These are phyloP conservation scores for Aegypius monachus DNA, from an alignment of 2,113 vertebrate genomes.

Conservation along the genomic window DNA sequence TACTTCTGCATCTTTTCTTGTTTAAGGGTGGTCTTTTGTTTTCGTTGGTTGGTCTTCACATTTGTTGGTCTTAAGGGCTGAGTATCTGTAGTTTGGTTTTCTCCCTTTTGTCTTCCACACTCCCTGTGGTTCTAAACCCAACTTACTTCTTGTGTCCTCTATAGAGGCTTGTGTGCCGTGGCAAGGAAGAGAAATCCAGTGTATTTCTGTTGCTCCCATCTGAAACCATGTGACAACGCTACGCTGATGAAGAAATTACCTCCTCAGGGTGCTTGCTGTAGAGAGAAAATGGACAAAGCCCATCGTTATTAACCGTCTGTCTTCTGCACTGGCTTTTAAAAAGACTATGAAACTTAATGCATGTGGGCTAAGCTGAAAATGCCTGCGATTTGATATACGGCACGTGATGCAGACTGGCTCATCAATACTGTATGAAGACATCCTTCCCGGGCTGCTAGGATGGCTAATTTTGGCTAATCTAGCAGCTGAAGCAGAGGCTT, in stretches of 20 bases:
- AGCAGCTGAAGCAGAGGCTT: not conserved
- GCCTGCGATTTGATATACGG: not conserved
- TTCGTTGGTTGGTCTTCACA: not conserved
- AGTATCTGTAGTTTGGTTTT: not conserved
- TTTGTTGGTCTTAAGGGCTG: not conserved
- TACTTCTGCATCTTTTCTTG: not conserved
- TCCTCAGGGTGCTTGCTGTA: not conserved
- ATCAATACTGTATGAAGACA: not conserved
- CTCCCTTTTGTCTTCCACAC: not conserved
- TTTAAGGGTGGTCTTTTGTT: not conserved
- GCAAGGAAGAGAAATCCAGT: not conserved
- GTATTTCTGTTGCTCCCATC: not conserved
- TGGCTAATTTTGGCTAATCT: not conserved
- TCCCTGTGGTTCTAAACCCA: not conserved
- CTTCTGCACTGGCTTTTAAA: not conserved
- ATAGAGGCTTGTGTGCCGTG: rapidly evolving
- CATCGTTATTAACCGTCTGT: not conserved
- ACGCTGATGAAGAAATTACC: not conserved
- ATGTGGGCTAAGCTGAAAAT: not conserved
- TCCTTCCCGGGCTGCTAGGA: not conserved
- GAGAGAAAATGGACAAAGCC: not conserved
- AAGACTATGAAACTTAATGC: not conserved
- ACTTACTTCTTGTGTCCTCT: not conserved
- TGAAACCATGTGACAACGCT: not conserved
- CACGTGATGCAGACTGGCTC: not conserved